Conservation (phyloP, 2,797 vertebrate species). For the Melanotaenia pygmaea region DNA sequence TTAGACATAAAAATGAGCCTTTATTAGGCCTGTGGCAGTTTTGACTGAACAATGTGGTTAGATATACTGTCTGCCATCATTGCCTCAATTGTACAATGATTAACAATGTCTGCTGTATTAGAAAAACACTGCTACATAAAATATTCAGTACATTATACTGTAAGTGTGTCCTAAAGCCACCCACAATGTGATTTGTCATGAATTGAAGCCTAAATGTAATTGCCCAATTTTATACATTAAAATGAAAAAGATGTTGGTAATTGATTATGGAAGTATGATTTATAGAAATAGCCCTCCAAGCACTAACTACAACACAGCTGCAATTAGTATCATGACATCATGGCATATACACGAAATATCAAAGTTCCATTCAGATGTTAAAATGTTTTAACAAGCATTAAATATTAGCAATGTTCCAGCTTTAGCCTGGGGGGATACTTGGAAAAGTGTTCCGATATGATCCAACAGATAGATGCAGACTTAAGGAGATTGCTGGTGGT, state of each 20-base stretch:
- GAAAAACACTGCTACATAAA: slow-evolving; percentile 28
- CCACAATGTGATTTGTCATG: slow-evolving; percentile 47
- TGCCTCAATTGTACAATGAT: slow-evolving; percentile 26
- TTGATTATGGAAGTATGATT: slow-evolving; percentile 56
- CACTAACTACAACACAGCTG: slow-evolving; percentile 17
- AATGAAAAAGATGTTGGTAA: slow-evolving; percentile 47
- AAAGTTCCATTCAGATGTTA: slow-evolving; percentile 45
- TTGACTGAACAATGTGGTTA: slow-evolving; percentile 28
- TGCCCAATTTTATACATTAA: slow-evolving; percentile 65
- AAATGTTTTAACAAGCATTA: slow-evolving; percentile 45
- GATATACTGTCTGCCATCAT: slow-evolving; percentile 1
- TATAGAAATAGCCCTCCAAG: slow-evolving; percentile 48
- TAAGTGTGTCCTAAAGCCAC: slow-evolving; percentile 56
- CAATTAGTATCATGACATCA: slow-evolving; percentile 39
- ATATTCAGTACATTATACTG: slow-evolving; percentile 47
- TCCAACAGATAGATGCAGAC: slow-evolving; percentile 34
- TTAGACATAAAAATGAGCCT: slow-evolving; percentile 43
- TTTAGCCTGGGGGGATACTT: slow-evolving; percentile 38
- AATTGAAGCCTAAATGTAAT: slow-evolving; percentile 64
- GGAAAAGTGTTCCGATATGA: slow-evolving; percentile 33
- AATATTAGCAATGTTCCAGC: slow-evolving; percentile 45
- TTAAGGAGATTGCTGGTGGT: slow-evolving; percentile 20
- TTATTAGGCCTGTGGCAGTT: slow-evolving; percentile 23
- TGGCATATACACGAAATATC: slow-evolving; percentile 44
- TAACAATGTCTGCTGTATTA: slow-evolving; percentile 26